Conservation (phyloP, 1,140 invertebrate genomes). For the Drosophila oshimai region DNA sequence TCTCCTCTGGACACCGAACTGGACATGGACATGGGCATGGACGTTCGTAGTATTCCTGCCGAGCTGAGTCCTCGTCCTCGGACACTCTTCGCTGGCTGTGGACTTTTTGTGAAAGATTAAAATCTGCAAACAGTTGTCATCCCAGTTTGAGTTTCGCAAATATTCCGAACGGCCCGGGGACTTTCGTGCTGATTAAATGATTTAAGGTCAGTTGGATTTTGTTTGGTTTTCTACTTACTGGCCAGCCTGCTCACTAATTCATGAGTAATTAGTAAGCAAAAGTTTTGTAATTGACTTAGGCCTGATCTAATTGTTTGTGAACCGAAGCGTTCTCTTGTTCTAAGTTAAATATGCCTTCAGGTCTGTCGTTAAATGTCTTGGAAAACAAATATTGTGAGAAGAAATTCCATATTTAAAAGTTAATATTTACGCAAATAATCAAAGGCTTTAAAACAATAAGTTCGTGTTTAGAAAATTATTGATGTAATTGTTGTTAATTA, state of each 20-base stretch:
- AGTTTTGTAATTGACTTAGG: slow-evolving; percentile 30
- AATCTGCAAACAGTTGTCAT: slow-evolving; percentile 81
- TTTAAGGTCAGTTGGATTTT: slow-evolving; percentile 71
- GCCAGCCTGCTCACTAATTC: slow-evolving; percentile 16
- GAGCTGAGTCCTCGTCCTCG: no score
- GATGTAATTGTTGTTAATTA: no score
- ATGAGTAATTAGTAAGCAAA: slow-evolving; percentile 60
- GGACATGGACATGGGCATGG: slow-evolving; percentile 56
- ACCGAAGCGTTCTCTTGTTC: slow-evolving; percentile 3
- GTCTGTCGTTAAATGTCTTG: not conserved
- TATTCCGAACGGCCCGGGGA: slow-evolving; percentile 43
- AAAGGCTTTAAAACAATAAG: no score
- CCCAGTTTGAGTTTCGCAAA: slow-evolving; percentile 75
- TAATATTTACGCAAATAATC: no score
- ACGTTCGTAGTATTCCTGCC: slow-evolving; percentile 11
- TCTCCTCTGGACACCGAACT: slow-evolving; percentile 40
- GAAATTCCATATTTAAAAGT: no score
- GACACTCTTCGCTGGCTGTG: slow-evolving; percentile 8
- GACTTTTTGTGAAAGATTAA: slow-evolving; percentile 78
- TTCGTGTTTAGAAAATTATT: no score
- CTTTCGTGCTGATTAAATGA: slow-evolving; percentile 68
- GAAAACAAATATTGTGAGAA: no score
- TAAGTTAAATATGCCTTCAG: not conserved
- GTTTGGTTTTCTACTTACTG: slow-evolving; percentile 35
- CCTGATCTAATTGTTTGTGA: slow-evolving; percentile 22